Conservation (phyloP, 2,113 vertebrate genomes). For the Gavia stellata region DNA sequence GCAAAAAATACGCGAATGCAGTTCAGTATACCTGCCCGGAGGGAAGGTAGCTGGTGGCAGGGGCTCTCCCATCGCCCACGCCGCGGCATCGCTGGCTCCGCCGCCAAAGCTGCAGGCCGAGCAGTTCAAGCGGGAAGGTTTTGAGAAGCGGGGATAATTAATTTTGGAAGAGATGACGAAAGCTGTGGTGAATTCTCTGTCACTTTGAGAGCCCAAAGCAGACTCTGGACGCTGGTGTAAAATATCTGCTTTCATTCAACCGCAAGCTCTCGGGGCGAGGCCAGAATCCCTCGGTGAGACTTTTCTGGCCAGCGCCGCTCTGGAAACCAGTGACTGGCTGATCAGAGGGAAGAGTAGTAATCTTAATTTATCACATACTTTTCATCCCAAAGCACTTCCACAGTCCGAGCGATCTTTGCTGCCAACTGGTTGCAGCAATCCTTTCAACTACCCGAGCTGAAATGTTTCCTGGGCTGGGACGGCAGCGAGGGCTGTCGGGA, state of each 20-base stretch:
- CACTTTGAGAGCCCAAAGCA: neutral
- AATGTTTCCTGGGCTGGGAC: neutral
- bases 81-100: neutral
- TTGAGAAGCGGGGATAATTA: neutral
- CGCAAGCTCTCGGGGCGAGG: neutral
- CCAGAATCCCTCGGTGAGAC: constrained; percentile 1
- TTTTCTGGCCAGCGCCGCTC: neutral
- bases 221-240: neutral
- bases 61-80: neutral
- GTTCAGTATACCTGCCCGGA: neutral
- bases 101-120: neutral
- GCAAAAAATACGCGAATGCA: neutral
- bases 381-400: neutral
- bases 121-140: neutral
- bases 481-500: neutral
- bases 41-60: neutral
- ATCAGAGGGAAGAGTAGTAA: neutral
- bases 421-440: neutral
- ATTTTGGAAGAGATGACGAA: neutral
- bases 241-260: constrained; percentile 13
- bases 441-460: neutral
- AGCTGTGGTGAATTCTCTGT: neutral
- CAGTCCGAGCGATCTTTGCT: neutral
- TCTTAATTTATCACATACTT: neutral
- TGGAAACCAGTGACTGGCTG: neutral